Base-by-base conservation (phyloP, 1,140 invertebrate species). In the Zaprionus capensis region DNA sequence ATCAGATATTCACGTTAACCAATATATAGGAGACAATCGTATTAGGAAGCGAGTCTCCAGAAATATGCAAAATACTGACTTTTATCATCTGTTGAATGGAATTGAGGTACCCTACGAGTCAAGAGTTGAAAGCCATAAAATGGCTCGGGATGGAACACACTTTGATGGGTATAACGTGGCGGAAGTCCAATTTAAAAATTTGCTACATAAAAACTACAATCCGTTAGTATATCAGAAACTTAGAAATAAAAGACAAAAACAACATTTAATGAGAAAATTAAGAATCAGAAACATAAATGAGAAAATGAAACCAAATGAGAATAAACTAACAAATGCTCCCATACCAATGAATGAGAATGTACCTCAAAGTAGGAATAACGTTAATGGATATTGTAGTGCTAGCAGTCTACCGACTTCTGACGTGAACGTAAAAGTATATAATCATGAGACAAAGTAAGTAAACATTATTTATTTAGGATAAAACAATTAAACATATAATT, bases 251-350 rank as follows among this genome's bases (percentile, higher is more conserved):
- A 24, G 31, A 7, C 20, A 38, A 26, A 38, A 55, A 14, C 17
- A 20, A 11, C n/a, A 55, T 49, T 11, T 62, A 36, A 53, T 4
- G 38, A 22, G 6, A 64, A 53, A n/a, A 36, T 53, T 36, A n/a
- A 46, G 41, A 46, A 46, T 46, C n/a, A 46, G 41, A n/a, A 46
- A 46, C n/a, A 17, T 7, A 6, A 46, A 46, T 17, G n/a, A 17
- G 6, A n/a, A 17, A 46, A 9, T 17, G n/a, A 46, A 46, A 17
- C 3, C n/a, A 7, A 17, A 3, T 17, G 41, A 46, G 1, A 46
- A 46, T 46, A 46, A 9, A 24, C 20, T 51, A 4, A 5, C 46
- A n/a, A 51, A 17, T 9, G 7, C 2, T 17, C 6, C 41, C 7
- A 17, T 9, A 17, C 41, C 17, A 17, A 17, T 20, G 15, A 46